Evolutionary conservation across 2,113 vertebrate genomes (phyloP), one percentile per base, ranked within the genome.

Genomic region (Taxidea taxus): DNA sequence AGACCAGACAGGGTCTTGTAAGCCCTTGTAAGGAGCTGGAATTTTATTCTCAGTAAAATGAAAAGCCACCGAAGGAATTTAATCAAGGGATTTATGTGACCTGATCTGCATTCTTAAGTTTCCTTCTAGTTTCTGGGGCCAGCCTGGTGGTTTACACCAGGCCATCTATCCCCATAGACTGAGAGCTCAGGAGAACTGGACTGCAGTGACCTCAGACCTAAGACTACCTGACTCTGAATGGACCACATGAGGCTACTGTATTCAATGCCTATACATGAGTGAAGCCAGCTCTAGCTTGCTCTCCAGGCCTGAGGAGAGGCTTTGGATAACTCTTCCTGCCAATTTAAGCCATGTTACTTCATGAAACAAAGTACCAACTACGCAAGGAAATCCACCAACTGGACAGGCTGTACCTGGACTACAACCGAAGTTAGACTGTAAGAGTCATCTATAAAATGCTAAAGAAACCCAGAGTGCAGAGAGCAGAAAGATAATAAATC

Each of bases 401-500:
- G n/a, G 34, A 47, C 42, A 90, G 49, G 49, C 12, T 51, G 34
- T 64, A 49, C n/a, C 18, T 84, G 60, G 21, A 70, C 54, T 75
- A 27, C 39, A 83, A 7, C 4, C 54, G 21, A 94, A 89, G 60
- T 78, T n/a, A 83, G 29, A 82, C 37, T 92, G 11, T 39, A 77
- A 29, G 1, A 70, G 49, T 74, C 44, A 87, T 49, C 54, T 66
- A 80, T 18, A 84, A 97, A 92, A 97, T 54, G 27, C 51, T 37
- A 27, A 92, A 80, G 51, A 95, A 91, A 77, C 3, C 39, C 51
- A 75, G 14, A 49, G 13, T 75, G 27, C 37, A 62, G 49, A 89
- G 5, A 93, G 49, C 4, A 39, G 21, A 18, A 81, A 51, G 47
- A 89, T 68, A 96, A 97, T 93, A 78, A 94, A 95, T 96, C 74